Evolutionary conservation across 2,888 invertebrate genomes (phyloP), one percentile per base, ranked within the genome.

Genomic region (Pterostichus madidus): DNA sequence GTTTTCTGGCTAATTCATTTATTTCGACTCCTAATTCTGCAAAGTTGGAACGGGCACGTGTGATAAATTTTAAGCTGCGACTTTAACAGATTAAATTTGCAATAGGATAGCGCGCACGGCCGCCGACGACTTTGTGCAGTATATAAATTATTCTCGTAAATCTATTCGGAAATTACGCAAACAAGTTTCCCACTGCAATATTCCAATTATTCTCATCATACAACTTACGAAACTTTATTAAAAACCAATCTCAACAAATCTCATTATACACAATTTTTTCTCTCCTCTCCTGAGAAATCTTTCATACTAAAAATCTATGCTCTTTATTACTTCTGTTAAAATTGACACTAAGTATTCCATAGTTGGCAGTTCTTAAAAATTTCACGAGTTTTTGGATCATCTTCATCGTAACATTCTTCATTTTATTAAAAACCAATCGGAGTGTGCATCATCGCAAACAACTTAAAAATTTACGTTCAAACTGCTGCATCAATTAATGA

Each of bases 1-100:
- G 89, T 89, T 89, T 89, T 89, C 89, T 88, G 89, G 89, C 89
- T 89, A 89, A 89, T 90, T 90, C 89, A 89, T 90, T 89, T 89
- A 89, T 89, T 89, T 89, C 88, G 89, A 89, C 88, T 88, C 86
- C 84, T 80, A 81, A 81, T 81, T 81, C 81, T 49, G 75, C 56
- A 56, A 81, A 71, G 73, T 59, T 81, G 83, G 83, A 80, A 77
- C 35, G 53, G 80, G 81, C 80, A 85, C 84, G 84, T 78, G 84
- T 84, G 83, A 83, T 84, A 85, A 84, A 83, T 84, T 85, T 84
- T 84, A 84, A 80, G 77, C 71, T 80, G 73, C 84, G 83, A 84
- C 79, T 84, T 84, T 84, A 85, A 84, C 73, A 49, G 81, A 81
- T 81, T 81, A 81, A 81, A 81, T 68, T 75, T 81, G 75, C 59